These are phyloP conservation scores for Drosophila oshimai DNA, from an alignment of 1,140 invertebrate genomes.

Conservation along the genomic window DNA sequence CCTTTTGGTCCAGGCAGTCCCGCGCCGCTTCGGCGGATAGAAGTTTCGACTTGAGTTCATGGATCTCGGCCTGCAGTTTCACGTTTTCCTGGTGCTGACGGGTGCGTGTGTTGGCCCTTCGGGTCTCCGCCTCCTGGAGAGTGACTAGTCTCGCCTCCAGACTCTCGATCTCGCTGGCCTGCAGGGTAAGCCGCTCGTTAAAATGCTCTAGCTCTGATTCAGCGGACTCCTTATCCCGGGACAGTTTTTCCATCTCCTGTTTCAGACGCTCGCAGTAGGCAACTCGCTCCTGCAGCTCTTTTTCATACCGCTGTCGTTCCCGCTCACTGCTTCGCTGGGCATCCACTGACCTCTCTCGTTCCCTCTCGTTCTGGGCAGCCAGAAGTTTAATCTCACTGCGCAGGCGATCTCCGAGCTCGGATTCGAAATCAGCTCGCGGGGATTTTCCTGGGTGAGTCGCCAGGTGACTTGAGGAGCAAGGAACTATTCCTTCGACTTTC, in stretches of 20 bases:
- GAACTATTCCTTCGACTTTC: conserved; percentile 70
- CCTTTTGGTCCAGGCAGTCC: conserved; percentile 56
- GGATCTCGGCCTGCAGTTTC: conserved; percentile 68
- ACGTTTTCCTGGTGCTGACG: conserved; percentile 71
- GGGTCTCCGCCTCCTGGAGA: conserved; percentile 73
- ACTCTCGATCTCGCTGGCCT: conserved; percentile 76
- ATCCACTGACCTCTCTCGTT: conserved; percentile 83
- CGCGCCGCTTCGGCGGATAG: conserved; percentile 42
- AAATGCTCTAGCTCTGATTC: conserved; percentile 75
- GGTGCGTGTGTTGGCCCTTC: conserved; percentile 58
- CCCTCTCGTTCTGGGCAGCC: conserved; percentile 83
- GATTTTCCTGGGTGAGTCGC: conserved; percentile 74
- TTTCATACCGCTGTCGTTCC: conserved; percentile 83
- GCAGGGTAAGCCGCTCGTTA: conserved; percentile 73
- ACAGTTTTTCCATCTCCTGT: conserved; percentile 75
- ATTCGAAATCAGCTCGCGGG: conserved; percentile 75
- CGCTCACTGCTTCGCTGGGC: conserved; percentile 82
- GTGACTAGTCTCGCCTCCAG: conserved; percentile 67
- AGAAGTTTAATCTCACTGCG: conserved; percentile 84
- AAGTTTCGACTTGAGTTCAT: conserved; percentile 64
- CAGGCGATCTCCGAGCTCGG: conserved; percentile 83
- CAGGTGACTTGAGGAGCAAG: conserved; percentile 65
- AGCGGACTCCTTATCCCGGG: conserved; percentile 70
- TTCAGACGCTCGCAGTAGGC: conserved; percentile 84
- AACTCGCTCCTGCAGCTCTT: conserved; percentile 84